Percentiles rank a stretch among this genome's conserved stretches.
Evolutionary conservation across 2,888 invertebrate species (phyloP).

Genomic region (Baronia brevicornis): DNA sequence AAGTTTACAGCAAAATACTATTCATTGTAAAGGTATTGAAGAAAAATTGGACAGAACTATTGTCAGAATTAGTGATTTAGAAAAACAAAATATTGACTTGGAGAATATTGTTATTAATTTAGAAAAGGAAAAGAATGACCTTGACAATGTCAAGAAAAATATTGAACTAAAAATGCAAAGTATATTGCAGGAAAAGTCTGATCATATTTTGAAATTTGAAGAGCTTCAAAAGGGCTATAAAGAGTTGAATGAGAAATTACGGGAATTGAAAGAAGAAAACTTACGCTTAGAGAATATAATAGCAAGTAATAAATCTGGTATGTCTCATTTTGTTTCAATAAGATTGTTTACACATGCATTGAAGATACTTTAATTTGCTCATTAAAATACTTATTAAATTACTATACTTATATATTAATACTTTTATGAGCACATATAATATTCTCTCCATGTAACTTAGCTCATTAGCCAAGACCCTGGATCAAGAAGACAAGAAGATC

Average conservation of each 20-base stretch:
- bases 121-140: constrained; percentile 14
- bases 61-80: constrained; percentile 7
- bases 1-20: constrained; percentile 25
- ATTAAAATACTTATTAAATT: too few relatives aligned
- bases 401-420: too few relatives aligned
- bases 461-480: too few relatives aligned
- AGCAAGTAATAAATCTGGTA: constrained; percentile 39
- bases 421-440: too few relatives aligned
- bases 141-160: constrained; percentile 2
- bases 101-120: constrained; percentile 12
- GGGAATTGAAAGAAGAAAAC: constrained; percentile 22
- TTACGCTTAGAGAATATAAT: constrained; percentile 21
- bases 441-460: too few relatives aligned
- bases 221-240: constrained; percentile 31
- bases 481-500: too few relatives aligned
- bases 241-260: constrained; percentile 23
- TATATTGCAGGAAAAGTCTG: constrained; percentile 14
- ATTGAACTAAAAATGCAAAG: constrained; percentile 10
- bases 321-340: too few relatives aligned
- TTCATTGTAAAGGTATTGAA: constrained; percentile 22
- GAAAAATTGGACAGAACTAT: constrained; percentile 16
- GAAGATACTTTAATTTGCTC: too few relatives aligned
- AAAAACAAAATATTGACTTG: constrained; percentile 9
- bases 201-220: constrained; percentile 19
- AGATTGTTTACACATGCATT: too few relatives aligned